Evolutionary conservation across 2,888 invertebrate genomes (phyloP).

Genomic region (Pristionchus japonicus): DNA sequence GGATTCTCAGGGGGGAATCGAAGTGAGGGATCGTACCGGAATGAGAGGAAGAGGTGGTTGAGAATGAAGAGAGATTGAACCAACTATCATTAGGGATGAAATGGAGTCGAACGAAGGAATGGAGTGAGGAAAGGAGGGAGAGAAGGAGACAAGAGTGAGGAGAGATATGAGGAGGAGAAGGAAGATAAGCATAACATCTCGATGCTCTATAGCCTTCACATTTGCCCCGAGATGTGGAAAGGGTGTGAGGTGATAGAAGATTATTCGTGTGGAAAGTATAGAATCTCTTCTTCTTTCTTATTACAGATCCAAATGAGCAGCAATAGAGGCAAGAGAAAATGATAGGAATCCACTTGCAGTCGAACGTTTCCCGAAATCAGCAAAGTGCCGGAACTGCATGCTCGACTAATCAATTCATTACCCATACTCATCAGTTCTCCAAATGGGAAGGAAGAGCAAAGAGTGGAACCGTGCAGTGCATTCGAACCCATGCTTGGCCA

Average conservation of each 20-base stretch:
- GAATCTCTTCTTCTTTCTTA: neutral
- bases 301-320: neutral
- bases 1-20: neutral
- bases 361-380: too few species aligned
- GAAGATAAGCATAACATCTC: conserved; percentile 20
- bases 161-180: neutral
- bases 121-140: neutral
- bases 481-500: neutral
- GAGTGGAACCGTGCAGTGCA: neutral
- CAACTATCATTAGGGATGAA: conserved; percentile 9
- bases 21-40: neutral
- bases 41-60: neutral
- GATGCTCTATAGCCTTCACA: neutral
- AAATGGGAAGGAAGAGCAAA: neutral
- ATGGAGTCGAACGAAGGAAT: neutral
- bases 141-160: neutral
- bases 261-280: neutral
- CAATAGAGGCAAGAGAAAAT: neutral
- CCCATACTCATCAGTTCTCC: too few species aligned
- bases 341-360: too few species aligned
- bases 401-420: too few species aligned
- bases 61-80: neutral
- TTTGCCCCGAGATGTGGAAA: neutral
- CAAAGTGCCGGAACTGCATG: too few species aligned
- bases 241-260: neutral